A percentile compares a stretch with the other conserved stretches of the same genome.
These are phyloP conservation scores for Baryphthengus martii DNA, from an alignment of 2,113 vertebrate species.

Conservation along the genomic window DNA sequence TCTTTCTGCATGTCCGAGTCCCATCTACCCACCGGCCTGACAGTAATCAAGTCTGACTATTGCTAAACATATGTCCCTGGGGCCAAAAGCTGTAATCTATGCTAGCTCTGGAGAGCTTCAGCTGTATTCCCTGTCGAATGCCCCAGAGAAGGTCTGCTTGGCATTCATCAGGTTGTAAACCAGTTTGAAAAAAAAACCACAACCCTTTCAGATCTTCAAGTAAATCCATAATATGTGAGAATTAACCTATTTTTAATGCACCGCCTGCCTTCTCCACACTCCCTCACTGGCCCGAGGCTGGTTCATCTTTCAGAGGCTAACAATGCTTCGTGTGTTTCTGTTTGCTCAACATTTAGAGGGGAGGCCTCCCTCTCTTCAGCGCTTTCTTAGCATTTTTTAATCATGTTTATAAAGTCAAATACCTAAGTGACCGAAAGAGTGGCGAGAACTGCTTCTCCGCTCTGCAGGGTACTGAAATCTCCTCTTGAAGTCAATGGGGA, in stretches of 20 bases:
- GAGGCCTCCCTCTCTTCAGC: slow-evolving; percentile 9
- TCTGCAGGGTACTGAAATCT: not conserved
- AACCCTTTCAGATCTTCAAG: not conserved
- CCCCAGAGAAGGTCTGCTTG: not conserved
- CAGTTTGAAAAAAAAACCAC: not conserved
- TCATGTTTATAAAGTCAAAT: slow-evolving; percentile 61
- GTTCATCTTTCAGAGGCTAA: slow-evolving; percentile 52
- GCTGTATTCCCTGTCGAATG: not conserved
- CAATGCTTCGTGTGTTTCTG: slow-evolving; percentile 60
- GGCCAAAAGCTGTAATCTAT: not conserved
- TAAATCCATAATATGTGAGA: not conserved
- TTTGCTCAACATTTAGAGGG: slow-evolving; percentile 46
- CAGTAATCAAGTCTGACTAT: not conserved
- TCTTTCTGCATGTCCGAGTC: not conserved
- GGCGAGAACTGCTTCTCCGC: not conserved
- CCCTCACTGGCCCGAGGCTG: not conserved
- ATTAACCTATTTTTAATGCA: slow-evolving; percentile 34
- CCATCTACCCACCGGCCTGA: not conserved
- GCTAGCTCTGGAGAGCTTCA: not conserved
- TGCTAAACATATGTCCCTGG: fast-evolving
- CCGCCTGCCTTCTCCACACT: not conserved
- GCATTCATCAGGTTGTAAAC: not conserved
- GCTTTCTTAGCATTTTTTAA: slow-evolving; percentile 47
- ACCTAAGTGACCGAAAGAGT: slow-evolving; percentile 30
- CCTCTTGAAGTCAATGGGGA: slow-evolving; percentile 36